Base-by-base conservation (phyloP, 2,888 invertebrate species). In the Nasonovia ribisnigri region DNA sequence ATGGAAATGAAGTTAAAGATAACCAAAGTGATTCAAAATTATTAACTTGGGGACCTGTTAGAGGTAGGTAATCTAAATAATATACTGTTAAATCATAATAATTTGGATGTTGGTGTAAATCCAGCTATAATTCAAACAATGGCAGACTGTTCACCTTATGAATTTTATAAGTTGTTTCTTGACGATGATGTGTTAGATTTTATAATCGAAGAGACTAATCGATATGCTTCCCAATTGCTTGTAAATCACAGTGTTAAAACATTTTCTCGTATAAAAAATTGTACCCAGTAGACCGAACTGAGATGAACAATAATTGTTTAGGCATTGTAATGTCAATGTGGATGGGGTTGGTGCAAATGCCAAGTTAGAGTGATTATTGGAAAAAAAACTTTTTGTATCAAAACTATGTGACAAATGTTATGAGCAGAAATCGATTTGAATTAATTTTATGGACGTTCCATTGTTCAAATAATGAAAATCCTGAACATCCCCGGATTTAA, bases 391-490 rank as follows among this genome's bases (percentile, higher is more conserved):
- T 88, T 54, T 20, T 88, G 0, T 88, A 88, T 51, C 2, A 51
- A 20, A 88, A 13, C 13, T n/a, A 36, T n/a, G n/a, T 90, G 13
- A 26, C 60, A 46, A 13, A 90, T 20, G 10, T 90, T 29, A 91
- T 91, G 91, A 48, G 48, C 24, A 43, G 91, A 36, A 84, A 91
- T n/a, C n/a, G n/a, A n/a, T n/a, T n/a, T n/a, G n/a, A n/a, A n/a
- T n/a, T n/a, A n/a, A n/a, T n/a, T n/a, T n/a, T n/a, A n/a, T n/a
- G n/a, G n/a, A n/a, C n/a, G n/a, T n/a, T n/a, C n/a, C n/a, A n/a
- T n/a, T n/a, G n/a, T n/a, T n/a, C n/a, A n/a, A n/a, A n/a, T n/a
- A n/a, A n/a, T n/a, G n/a, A n/a, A n/a, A n/a, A n/a, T n/a, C n/a
- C n/a, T n/a, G n/a, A n/a, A n/a, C n/a, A n/a, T n/a, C n/a, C n/a